Conservation (phyloP, 2,113 vertebrate genomes). For the Peromyscus leucopus region DNA sequence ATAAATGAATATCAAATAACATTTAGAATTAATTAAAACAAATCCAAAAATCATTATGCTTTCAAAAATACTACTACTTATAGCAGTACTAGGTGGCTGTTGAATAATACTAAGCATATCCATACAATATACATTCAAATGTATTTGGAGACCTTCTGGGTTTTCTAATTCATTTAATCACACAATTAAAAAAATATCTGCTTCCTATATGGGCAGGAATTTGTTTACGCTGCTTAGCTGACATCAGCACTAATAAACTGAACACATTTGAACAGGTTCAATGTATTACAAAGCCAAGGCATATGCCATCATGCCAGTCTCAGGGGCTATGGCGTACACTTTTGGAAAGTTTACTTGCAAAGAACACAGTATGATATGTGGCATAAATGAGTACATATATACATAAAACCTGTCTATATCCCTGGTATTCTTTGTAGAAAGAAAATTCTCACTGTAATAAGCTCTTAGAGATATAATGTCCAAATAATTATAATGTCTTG, state of each 20-base stretch:
- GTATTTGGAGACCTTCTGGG: neutral
- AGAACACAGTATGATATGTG: neutral
- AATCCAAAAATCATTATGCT: slow-evolving; percentile 21
- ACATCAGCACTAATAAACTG: slow-evolving; percentile 49
- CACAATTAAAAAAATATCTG: slow-evolving; percentile 13
- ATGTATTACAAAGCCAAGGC: slow-evolving; percentile 10
- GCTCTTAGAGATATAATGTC: neutral
- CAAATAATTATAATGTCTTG: slow-evolving; percentile 38
- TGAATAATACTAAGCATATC: slow-evolving; percentile 9
- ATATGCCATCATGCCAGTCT: slow-evolving; percentile 24
- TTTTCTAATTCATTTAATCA: slow-evolving; percentile 27
- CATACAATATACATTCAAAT: neutral
- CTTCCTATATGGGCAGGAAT: slow-evolving; percentile 42
- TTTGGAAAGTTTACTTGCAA: slow-evolving; percentile 34
- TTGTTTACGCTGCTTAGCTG: neutral
- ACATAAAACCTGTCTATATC: neutral
- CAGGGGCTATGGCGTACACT: neutral
- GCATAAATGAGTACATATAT: neutral
- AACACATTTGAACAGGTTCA: slow-evolving; percentile 34
- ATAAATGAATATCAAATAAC: slow-evolving; percentile 31
- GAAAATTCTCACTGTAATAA: slow-evolving; percentile 34
- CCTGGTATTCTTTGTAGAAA: neutral
- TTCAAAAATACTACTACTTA: neutral
- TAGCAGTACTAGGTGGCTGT: neutral
- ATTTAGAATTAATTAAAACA: slow-evolving; percentile 45